These are phyloP conservation scores for Drosophila pullipes DNA, from an alignment of 2,888 invertebrate species.

Conservation along the genomic window DNA sequence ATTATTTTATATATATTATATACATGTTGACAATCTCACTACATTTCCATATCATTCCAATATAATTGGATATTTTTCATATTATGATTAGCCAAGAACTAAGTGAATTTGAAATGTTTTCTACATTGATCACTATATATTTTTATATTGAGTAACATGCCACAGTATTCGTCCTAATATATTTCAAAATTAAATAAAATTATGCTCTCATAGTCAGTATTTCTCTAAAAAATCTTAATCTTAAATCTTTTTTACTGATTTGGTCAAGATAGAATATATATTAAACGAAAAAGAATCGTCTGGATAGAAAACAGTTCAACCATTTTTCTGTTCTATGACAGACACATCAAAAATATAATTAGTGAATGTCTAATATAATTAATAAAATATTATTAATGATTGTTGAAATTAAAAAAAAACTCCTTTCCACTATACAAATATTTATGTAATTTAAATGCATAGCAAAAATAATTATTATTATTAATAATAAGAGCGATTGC, in stretches of 20 bases:
- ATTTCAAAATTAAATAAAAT: background rate
- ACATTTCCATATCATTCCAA: too few relatives aligned
- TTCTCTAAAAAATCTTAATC: background rate
- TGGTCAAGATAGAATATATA: background rate
- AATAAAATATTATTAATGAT: background rate
- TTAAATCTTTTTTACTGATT: background rate
- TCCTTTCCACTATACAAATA: too few relatives aligned
- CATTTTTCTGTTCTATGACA: background rate
- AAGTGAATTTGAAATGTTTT: background rate
- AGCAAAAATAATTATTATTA: background rate
- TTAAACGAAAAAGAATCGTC: fast-evolving
- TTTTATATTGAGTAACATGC: background rate
- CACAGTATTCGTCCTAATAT: fast-evolving
- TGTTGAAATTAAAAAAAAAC: background rate
- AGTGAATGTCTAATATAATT: background rate
- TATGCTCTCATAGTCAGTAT: background rate
- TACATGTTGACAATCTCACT: too few relatives aligned
- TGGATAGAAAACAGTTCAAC: background rate
- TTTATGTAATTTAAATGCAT: too few relatives aligned
- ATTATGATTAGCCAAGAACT: background rate
- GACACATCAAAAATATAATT: background rate
- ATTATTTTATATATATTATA: too few relatives aligned
- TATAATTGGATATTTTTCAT: fast-evolving
- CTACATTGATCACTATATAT: background rate
- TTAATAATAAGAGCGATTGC: background rate